phyloP scores from a whole-genome alignment of 2,888 invertebrate species.

The Ecdyonurus torrentis region DNA sequence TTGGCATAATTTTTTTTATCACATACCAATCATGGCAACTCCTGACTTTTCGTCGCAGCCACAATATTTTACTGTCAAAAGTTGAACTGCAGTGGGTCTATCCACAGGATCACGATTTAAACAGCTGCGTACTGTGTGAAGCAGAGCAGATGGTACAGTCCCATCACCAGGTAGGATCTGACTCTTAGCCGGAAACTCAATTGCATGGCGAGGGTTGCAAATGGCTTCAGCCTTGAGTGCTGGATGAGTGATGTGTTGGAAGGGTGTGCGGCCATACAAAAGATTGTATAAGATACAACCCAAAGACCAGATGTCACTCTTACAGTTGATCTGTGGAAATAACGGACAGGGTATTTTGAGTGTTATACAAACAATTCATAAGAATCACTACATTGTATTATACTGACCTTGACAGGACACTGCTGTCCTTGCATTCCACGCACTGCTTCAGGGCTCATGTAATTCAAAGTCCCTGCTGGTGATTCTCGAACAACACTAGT shows the following conservation, averaged over 20 bases:
- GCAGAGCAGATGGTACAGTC: conserved; percentile 38
- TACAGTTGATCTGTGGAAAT: conserved; percentile 56
- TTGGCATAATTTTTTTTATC: too few species aligned
- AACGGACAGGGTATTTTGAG: too few species aligned
- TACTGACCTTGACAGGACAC: neutral
- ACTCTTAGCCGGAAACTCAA: conserved; percentile 43
- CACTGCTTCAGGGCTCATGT: conserved; percentile 90
- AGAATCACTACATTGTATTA: neutral
- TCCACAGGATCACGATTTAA: conserved; percentile 52
- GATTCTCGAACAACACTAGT: conserved; percentile 75
- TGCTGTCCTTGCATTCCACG: conserved; percentile 4
- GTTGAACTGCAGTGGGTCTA: conserved; percentile 56
- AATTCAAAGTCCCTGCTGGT: conserved; percentile 80
- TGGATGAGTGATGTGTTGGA: conserved; percentile 57
- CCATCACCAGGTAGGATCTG: conserved; percentile 19
- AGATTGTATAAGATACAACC: conserved; percentile 92
- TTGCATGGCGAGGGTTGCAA: conserved; percentile 49
- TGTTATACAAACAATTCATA: neutral
- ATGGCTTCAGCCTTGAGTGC: conserved; percentile 64
- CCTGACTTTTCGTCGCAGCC: neutral
- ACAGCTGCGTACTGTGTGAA: conserved; percentile 51
- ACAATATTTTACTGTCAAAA: conserved; percentile 29
- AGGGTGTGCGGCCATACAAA: conserved; percentile 81
- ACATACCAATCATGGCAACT: too few species aligned
- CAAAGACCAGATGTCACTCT: conserved; percentile 94